Percentiles rank a stretch among this genome's conserved stretches.
Conservation (phyloP, 2,888 invertebrate genomes). For the Trichacis sp. region DNA sequence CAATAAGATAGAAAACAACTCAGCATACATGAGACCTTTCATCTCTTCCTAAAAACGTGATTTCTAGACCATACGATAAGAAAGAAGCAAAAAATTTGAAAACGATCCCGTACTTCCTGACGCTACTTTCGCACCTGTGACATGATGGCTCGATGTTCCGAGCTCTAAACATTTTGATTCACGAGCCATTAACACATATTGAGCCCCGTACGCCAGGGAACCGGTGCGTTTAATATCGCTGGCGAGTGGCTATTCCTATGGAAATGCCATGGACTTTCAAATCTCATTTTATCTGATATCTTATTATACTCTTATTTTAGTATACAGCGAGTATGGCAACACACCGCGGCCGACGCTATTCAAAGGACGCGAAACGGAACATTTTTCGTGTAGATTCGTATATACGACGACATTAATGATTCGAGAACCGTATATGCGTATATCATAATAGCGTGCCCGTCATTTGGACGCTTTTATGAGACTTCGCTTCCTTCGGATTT, state of each 20-base stretch:
- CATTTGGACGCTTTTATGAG: constrained; percentile 38
- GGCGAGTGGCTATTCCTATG: constrained; percentile 50
- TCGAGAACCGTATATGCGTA: constrained; percentile 35
- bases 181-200: constrained; percentile 49
- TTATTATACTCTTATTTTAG: constrained; percentile 48
- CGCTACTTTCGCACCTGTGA: constrained; percentile 48
- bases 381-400: constrained; percentile 34
- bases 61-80: no score
- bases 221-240: constrained; percentile 47
- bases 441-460: constrained; percentile 39
- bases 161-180: constrained; percentile 51
- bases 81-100: not conserved
- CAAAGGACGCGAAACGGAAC: constrained; percentile 16
- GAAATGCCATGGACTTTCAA: constrained; percentile 48
- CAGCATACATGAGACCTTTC: no score
- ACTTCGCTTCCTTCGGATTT: constrained; percentile 33
- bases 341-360: constrained; percentile 23
- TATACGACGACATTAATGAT: constrained; percentile 27
- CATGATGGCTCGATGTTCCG: constrained; percentile 41
- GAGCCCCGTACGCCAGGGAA: constrained; percentile 41
- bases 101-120: constrained; percentile 30
- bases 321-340: constrained; percentile 21
- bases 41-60: no score
- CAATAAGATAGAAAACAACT: no score
- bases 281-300: constrained; percentile 49